Percentiles rank a stretch among this genome's conserved stretches.
Conservation (phyloP, 23 tunicate genomes). For the Diplosoma virens region DNA sequence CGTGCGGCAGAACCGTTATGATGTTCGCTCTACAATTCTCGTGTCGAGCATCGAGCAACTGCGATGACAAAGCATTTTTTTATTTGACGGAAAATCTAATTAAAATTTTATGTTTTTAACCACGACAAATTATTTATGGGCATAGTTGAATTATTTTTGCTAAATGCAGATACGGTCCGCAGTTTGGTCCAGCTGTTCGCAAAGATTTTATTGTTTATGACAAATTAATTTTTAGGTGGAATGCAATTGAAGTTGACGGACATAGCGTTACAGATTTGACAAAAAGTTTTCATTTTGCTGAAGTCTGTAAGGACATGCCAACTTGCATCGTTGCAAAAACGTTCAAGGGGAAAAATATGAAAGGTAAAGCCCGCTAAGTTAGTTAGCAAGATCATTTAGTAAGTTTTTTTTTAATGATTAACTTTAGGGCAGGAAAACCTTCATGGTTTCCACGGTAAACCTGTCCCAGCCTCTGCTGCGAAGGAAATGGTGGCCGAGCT, state of each 20-base stretch:
- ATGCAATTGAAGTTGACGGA: constrained; percentile 87
- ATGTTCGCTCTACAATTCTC: neutral
- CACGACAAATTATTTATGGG: no score
- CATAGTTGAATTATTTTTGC: no score
- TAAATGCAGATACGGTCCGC: no score
- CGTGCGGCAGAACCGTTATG: neutral
- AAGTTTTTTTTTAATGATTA: no score
- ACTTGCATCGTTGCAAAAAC: constrained; percentile 94
- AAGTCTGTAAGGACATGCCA: constrained; percentile 60
- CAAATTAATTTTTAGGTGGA: constrained; percentile 77
- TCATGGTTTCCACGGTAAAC: constrained; percentile 92
- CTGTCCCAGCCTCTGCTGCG: constrained; percentile 59
- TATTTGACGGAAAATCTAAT: no score
- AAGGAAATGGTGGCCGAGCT: constrained; percentile 59
- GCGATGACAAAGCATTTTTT: no score
- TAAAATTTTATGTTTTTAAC: no score
- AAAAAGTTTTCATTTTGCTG: constrained; percentile 73
- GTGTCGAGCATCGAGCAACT: no score
- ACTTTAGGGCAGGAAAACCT: constrained; percentile 61
- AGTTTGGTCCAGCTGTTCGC: no score
- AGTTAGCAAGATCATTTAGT: no score
- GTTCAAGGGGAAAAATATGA: constrained; percentile 84
- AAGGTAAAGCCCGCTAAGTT: constrained; percentile 35
- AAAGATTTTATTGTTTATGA: no score
- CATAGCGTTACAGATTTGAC: constrained; percentile 57